Percentiles rank a stretch among this genome's conserved stretches.
Evolutionary conservation across 1,140 invertebrate genomes (phyloP).

Genomic region (Drosophila athabasca): DNA sequence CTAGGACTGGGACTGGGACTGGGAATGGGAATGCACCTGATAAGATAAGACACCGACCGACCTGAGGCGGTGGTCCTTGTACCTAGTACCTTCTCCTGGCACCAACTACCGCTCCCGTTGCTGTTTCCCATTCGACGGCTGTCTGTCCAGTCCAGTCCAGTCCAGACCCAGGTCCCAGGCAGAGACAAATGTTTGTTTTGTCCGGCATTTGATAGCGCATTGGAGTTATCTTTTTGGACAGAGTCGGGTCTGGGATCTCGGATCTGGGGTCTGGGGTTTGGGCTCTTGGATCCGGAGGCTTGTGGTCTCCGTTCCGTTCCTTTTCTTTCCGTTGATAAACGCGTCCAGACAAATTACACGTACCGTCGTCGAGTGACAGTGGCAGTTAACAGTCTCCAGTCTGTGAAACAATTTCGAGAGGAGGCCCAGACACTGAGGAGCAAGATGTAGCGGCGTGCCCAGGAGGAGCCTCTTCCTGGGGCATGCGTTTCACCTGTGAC

Average conservation of each 20-base stretch:
- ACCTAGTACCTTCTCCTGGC: constrained; percentile 24
- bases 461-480: constrained; percentile 10
- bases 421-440: constrained; percentile 3
- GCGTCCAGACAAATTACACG: constrained; percentile 62
- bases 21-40: constrained; percentile 38
- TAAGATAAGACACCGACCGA: constrained; percentile 56
- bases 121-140: neutral
- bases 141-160: constrained; percentile 4
- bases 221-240: constrained; percentile 47
- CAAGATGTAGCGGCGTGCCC: constrained; percentile 15
- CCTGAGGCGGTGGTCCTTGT: constrained; percentile 55
- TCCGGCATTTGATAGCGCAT: constrained; percentile 50
- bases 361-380: constrained; percentile 33
- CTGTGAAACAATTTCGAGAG: too few relatives aligned
- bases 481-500: constrained; percentile 77
- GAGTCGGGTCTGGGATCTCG: neutral
- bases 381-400: constrained; percentile 37
- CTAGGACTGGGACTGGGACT: constrained; percentile 1
- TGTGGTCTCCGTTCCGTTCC: constrained; percentile 1
- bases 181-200: constrained; percentile 78
- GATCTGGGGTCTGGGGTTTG: constrained; percentile 3
- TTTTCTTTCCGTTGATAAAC: constrained; percentile 32
- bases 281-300: neutral
- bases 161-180: neutral
- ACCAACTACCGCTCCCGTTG: too few relatives aligned